phyloP scores from a whole-genome alignment of 2,113 vertebrate species.

The Nansenia antarctica region DNA sequence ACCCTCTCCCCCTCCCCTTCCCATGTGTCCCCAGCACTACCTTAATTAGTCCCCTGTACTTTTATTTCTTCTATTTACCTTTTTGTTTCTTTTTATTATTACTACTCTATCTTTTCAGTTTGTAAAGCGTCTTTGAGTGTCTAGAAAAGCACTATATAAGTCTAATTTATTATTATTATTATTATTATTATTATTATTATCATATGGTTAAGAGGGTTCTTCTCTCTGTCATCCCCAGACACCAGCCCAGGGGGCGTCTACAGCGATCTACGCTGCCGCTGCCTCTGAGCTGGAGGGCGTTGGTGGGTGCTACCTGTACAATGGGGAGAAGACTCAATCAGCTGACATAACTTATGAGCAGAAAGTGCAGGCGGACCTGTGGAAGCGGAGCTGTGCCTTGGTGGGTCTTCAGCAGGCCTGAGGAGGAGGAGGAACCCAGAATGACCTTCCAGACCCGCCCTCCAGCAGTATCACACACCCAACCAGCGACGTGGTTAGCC shows the following conservation, averaged over 20 bases:
- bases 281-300: conserved; percentile 80
- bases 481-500: too few relatives aligned
- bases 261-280: conserved; percentile 75
- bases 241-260: conserved; percentile 85
- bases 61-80: too few relatives aligned
- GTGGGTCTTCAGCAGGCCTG: conserved; percentile 64
- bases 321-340: conserved; percentile 79
- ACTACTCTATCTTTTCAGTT: too few relatives aligned
- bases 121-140: too few relatives aligned
- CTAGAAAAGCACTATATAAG: too few relatives aligned
- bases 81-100: too few relatives aligned
- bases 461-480: not conserved
- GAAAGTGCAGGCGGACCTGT: conserved; percentile 80
- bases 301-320: conserved; percentile 85
- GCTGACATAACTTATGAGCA: conserved; percentile 71
- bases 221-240: conserved; percentile 69
- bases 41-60: too few relatives aligned
- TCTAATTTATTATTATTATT: too few relatives aligned
- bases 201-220: too few relatives aligned
- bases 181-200: not conserved
- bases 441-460: not conserved
- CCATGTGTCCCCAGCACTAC: too few relatives aligned
- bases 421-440: not conserved
- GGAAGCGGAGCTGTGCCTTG: conserved; percentile 83
- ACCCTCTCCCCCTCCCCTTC: too few relatives aligned